Evolutionary conservation across 2,113 vertebrate species (phyloP).

Genomic region (Vulpes vulpes): DNA sequence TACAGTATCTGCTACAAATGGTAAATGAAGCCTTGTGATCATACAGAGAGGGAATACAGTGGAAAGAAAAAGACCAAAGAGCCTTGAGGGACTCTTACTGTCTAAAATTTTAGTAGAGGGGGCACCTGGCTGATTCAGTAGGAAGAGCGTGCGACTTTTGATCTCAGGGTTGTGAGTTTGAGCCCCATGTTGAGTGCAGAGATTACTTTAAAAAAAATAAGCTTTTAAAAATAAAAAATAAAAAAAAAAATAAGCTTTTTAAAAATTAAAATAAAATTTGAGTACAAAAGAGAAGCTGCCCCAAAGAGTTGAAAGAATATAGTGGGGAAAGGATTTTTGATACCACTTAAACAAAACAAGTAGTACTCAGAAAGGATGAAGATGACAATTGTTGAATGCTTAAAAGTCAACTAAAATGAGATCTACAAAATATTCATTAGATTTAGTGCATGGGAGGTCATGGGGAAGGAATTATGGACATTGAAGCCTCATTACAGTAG

Average conservation of each 20-base stretch:
- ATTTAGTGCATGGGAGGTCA: neutral
- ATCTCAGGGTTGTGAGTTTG: too few species aligned
- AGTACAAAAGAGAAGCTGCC: neutral
- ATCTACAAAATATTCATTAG: conserved; percentile 6
- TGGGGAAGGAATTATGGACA: neutral
- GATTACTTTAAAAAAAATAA: neutral
- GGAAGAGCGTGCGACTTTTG: too few species aligned
- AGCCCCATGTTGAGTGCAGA: too few species aligned
- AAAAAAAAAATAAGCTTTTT: neutral
- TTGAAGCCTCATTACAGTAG: neutral
- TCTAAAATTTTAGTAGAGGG: neutral
- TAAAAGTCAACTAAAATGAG: neutral
- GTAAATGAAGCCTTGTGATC: neutral
- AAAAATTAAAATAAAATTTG: neutral
- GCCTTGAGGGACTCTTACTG: neutral
- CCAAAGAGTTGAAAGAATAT: neutral
- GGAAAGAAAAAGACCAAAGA: neutral
- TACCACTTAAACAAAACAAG: neutral
- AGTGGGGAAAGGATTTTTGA: neutral
- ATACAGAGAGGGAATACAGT: neutral
- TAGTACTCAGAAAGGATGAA: neutral
- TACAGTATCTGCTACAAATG: neutral
- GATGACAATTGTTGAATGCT: neutral
- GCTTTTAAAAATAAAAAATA: neutral
- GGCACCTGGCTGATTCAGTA: too few species aligned